Evolutionary conservation across 2,797 vertebrate species (phyloP).

Genomic region (Oryzias sinensis): DNA sequence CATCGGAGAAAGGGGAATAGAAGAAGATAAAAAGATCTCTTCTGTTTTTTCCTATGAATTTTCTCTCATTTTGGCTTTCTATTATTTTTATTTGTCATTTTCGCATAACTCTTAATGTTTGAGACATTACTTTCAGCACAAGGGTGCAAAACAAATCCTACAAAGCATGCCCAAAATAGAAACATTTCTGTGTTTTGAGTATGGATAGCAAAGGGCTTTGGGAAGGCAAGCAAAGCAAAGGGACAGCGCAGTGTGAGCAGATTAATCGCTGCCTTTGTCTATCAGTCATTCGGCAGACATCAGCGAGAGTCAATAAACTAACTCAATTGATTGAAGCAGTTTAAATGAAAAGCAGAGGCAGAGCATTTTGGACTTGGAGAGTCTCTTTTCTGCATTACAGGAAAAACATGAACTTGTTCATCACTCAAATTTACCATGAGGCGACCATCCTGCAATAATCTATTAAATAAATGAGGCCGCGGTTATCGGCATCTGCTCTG

Average conservation of each 20-base stretch:
- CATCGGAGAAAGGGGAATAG: no score
- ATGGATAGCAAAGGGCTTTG: neutral
- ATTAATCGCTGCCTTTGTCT: constrained; percentile 33
- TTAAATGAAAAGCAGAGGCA: constrained; percentile 25
- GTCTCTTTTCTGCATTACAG: constrained; percentile 5
- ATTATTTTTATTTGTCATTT: neutral
- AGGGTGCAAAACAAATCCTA: neutral
- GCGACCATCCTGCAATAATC: constrained; percentile 12
- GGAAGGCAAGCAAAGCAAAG: neutral
- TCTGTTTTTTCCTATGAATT: neutral
- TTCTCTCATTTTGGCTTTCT: neutral
- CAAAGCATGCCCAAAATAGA: neutral
- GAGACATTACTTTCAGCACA: neutral
- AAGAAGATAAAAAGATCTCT: neutral
- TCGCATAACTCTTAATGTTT: neutral
- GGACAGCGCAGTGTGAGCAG: neutral
- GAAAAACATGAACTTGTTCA: constrained; percentile 25
- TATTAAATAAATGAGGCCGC: constrained; percentile 11
- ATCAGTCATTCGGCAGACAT: constrained; percentile 15
- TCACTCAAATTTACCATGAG: constrained; percentile 19
- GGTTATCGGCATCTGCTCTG: neutral
- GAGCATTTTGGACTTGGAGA: constrained; percentile 8
- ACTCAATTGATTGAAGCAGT: constrained; percentile 21
- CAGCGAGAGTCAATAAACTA: constrained; percentile 12
- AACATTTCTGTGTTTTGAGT: neutral